These are phyloP conservation scores for Hemitrygon akajei DNA, from an alignment of 2,797 vertebrate species.

Conservation along the genomic window DNA sequence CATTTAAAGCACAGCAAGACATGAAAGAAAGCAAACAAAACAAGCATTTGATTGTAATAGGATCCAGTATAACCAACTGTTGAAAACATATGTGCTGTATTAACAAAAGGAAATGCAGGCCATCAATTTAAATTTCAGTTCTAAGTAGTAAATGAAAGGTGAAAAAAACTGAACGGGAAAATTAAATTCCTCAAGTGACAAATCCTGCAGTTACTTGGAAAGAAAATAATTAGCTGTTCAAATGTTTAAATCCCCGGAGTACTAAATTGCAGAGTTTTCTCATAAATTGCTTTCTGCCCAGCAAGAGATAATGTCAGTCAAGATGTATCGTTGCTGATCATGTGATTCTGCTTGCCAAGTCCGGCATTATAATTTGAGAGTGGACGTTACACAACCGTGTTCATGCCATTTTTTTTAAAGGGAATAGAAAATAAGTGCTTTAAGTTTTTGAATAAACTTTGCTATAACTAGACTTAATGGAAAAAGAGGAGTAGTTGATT, in stretches of 20 bases:
- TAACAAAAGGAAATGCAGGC: conserved; percentile 43
- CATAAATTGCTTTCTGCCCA: conserved; percentile 67
- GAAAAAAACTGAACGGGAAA: conserved; percentile 43
- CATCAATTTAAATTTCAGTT: conserved; percentile 49
- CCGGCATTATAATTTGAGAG: conserved; percentile 41
- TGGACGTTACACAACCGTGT: conserved; percentile 38
- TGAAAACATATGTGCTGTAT: conserved; percentile 14
- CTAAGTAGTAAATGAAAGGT: conserved; percentile 48
- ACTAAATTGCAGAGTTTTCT: conserved; percentile 57
- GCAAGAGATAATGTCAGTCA: conserved; percentile 61
- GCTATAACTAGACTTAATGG: not conserved
- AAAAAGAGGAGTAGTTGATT: not conserved
- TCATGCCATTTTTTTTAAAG: not conserved
- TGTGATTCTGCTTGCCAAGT: conserved; percentile 40
- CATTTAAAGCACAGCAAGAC: not conserved
- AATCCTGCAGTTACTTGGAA: conserved; percentile 57
- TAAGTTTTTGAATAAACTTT: not conserved
- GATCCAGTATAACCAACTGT: not conserved
- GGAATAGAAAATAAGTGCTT: not conserved
- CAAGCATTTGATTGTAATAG: conserved; percentile 1
- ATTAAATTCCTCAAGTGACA: conserved; percentile 63
- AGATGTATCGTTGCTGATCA: conserved; percentile 45
- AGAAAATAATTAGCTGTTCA: conserved; percentile 54
- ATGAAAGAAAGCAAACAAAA: not conserved
- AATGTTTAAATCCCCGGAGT: conserved; percentile 57